Evolutionary conservation across 1,140 invertebrate genomes (phyloP), one percentile per base, ranked within the genome.

Genomic region (Drosophila pseudoobscura): DNA sequence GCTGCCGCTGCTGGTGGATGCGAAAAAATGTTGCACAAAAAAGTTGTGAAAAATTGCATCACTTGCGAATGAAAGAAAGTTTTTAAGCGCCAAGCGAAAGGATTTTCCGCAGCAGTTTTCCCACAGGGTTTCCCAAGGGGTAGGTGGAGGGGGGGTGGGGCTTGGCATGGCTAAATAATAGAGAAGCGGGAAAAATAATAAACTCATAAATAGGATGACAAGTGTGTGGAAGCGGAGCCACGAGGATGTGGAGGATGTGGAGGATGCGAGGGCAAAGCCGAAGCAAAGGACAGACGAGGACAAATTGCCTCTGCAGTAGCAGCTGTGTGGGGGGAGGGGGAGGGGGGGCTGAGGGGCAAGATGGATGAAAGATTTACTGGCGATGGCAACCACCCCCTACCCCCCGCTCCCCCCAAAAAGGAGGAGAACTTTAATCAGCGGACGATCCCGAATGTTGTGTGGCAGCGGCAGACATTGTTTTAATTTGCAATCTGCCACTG

Each of bases 161-260:
- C 41, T 31, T 54, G 61, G 76, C 61, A 41, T 54, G 61, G 76
- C 55, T 78, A 59, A 71, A 83, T 79, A 79, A 83, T 79, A 58
- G 80, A 75, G 80, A 47, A 70, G 74, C 58, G 54, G 46, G 51
- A 66, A 79, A 79, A 84, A 83, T 83, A 83, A 83, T 83, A 84
- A 83, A 83, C 80, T 84, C 80, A 79, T 83, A 83, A 83, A 83
- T 83, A 83, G 63, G 61, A 73, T 83, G 80, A 79, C 80, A 75
- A 72, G 75, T 56, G 58, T 58, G 56, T 68, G 53, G 31, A 13
- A 5, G 11, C 4, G 35, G 31, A 9, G 9, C 31, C 31, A 35
- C 11, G 35, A 13, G 35, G 11, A 13, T 39, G 35, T 39, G 31
- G 9, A 31, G 20, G 20, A 31, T 8, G 29, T 7, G 31, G 31